phyloP scores from a whole-genome alignment of 37 sponge, comb jelly and placozoan species.

The Spongilla lacustris region DNA sequence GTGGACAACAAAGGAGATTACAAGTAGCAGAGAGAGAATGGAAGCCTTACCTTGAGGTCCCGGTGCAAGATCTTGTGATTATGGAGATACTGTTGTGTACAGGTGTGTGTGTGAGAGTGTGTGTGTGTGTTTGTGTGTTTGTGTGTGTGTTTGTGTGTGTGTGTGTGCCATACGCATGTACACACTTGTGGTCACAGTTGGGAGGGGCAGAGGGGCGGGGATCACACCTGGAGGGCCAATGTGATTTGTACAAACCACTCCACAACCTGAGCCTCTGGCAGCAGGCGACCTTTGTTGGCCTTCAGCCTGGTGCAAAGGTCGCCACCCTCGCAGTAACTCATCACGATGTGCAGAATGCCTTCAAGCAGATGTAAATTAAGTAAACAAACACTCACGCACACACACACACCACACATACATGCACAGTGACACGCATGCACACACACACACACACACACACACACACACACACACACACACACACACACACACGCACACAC shows the following conservation, averaged over 20 bases:
- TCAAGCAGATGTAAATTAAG: no score
- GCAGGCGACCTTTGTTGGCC: constrained; percentile 28
- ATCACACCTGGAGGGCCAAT: constrained; percentile 79
- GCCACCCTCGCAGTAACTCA: constrained; percentile 98
- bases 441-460: no score
- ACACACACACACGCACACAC: not conserved
- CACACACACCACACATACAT: no score
- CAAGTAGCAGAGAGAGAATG: not conserved
- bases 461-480: not conserved
- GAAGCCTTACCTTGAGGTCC: constrained; percentile 77
- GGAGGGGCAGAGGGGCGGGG: no score
- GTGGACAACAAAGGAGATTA: not conserved
- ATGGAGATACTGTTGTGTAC: constrained; percentile 81
- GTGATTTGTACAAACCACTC: constrained; percentile 98
- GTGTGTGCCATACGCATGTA: no score
- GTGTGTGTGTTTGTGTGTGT: no score
- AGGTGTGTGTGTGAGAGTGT: not conserved
- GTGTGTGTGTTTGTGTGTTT: no score
- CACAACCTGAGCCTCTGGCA: constrained; percentile 85
- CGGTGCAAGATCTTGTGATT: constrained; percentile 90
- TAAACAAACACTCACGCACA: no score
- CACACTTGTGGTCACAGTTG: no score
- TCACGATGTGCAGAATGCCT: constrained; percentile 88
- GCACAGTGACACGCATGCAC: no score
- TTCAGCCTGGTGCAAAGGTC: constrained; percentile 87